Percentiles rank a stretch among this genome's conserved stretches.
Conservation (phyloP, 2,888 invertebrate species). For the Agrilus cyanescens region DNA sequence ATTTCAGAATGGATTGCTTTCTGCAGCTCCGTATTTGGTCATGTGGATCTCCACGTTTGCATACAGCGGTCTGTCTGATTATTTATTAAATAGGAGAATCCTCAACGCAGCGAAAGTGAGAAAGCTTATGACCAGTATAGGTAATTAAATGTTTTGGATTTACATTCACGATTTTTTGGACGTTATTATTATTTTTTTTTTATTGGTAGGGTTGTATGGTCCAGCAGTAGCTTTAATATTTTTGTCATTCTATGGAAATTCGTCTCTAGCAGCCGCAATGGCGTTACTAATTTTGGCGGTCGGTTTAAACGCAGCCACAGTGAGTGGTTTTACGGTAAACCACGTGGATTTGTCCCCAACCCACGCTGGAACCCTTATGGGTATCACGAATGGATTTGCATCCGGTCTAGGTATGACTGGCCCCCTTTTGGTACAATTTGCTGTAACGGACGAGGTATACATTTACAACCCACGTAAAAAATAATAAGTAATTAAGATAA, state of each 20-base stretch:
- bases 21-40: constrained; percentile 59
- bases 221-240: constrained; percentile 57
- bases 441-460: constrained; percentile 61
- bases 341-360: constrained; percentile 78
- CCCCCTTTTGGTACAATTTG: constrained; percentile 57
- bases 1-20: constrained; percentile 53
- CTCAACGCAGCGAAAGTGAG: constrained; percentile 43
- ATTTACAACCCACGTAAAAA: too few relatives aligned
- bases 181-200: not conserved
- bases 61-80: constrained; percentile 55
- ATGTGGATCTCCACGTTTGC: constrained; percentile 62
- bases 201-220: constrained; percentile 47
- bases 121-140: constrained; percentile 56
- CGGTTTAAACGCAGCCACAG: constrained; percentile 62
- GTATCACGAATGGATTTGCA: constrained; percentile 69
- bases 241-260: constrained; percentile 42
- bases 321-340: constrained; percentile 64
- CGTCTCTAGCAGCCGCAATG: constrained; percentile 46
- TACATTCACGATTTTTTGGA: not conserved
- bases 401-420: constrained; percentile 71
- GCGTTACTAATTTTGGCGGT: constrained; percentile 57
- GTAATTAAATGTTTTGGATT: constrained; percentile 28
- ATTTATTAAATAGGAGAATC: constrained; percentile 42
- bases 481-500: too few relatives aligned
- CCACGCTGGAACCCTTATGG: constrained; percentile 75